Evolutionary conservation across 2,797 vertebrate genomes (phyloP), one percentile per base, ranked within the genome.

Genomic region (Adelosebastes latens): DNA sequence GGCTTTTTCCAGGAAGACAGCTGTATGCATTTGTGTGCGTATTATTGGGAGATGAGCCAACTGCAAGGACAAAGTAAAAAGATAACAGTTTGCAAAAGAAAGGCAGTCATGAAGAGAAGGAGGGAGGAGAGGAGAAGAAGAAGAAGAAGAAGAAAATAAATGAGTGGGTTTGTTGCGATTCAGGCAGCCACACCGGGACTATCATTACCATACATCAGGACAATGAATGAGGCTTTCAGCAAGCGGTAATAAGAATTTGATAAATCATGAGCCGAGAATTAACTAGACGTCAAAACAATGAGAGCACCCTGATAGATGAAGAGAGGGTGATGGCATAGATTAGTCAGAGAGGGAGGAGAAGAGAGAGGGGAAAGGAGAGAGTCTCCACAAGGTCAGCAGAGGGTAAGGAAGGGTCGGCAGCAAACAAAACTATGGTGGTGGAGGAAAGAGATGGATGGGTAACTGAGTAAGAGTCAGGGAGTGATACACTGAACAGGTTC

Each of bases 221-320:
- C 97, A 98, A 99, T 97, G 97, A 99, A 99, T 97, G 98, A 98
- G 97, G 96, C 97, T 97, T 99, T 99, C 98, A 99, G 96, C 97
- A 94, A 96, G 96, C 97, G 94, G 97, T 99, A 99, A 99, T 99
- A 99, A 99, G 98, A 99, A 98, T 99, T 99, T 99, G 98, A 99
- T 99, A 99, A 99, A 99, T 99, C 98, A 99, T 98, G 97, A 97
- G 97, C 96, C 95, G 96, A 98, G 98, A 99, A 99, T 99, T 99
- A 99, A 99, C 98, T 99, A 99, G 97, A 98, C 96, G 98, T 99
- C 98, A 99, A 99, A 99, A 99, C 98, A 99, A 99, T 99, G 97
- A 98, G 98, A 97, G 97, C 95, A 95, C 97, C 97, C 97, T 98
- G 98, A 99, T 98, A 96, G 98, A 99, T 99, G 98, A 96, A 90